These are phyloP conservation scores for Erynnis tages DNA, from an alignment of 2,888 invertebrate genomes.

Conservation along the genomic window DNA sequence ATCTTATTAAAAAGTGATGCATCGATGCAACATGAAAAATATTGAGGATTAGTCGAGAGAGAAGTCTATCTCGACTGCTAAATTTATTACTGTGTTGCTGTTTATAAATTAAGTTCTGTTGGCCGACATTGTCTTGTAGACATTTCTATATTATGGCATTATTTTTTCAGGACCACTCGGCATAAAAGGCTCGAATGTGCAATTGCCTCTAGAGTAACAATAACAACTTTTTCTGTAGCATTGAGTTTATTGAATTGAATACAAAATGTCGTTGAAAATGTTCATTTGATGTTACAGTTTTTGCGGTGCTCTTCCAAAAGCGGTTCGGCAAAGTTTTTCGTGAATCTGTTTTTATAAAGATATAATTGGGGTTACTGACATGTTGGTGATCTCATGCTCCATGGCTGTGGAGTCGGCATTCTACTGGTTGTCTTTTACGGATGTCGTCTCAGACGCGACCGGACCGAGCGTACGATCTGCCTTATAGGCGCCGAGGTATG, in stretches of 20 bases:
- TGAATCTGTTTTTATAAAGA: conserved; percentile 2
- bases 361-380: conserved; percentile 34
- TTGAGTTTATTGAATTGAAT: conserved; percentile 16
- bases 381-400: conserved; percentile 31
- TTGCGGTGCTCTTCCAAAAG: not conserved
- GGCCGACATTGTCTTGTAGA: conserved; percentile 2
- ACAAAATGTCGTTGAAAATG: conserved; percentile 2
- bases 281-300: conserved; percentile 10
- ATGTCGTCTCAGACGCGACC: conserved; percentile 40
- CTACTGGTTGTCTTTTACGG: conserved; percentile 63
- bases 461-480: conserved; percentile 32
- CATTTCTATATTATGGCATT: conserved; percentile 24
- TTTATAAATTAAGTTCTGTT: not conserved
- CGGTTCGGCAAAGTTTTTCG: conserved; percentile 7
- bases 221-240: conserved; percentile 24
- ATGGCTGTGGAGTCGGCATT: conserved; percentile 46
- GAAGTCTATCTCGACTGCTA: conserved; percentile 10
- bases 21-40: conserved; percentile 6
- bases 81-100: conserved; percentile 9
- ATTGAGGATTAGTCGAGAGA: conserved; percentile 5
- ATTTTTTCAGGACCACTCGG: conserved; percentile 9
- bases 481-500: conserved; percentile 29
- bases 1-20: conserved; percentile 29
- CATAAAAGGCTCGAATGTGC: conserved; percentile 7
- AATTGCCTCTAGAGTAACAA: conserved; percentile 10